Base-by-base conservation (phyloP, 1,140 invertebrate genomes). In the Achatina immaculata region DNA sequence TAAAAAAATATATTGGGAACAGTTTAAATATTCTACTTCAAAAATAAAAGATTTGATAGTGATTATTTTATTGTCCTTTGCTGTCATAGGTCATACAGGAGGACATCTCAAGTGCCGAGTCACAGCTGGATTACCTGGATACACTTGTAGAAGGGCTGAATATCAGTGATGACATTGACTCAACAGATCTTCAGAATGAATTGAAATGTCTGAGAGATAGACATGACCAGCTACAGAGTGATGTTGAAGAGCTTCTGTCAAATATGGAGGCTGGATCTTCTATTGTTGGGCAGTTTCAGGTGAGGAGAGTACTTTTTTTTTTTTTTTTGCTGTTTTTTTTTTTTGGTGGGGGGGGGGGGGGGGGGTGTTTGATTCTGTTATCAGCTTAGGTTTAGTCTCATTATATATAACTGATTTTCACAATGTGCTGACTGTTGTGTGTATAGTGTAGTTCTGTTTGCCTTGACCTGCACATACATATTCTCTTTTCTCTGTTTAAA, bases 241-340 rank as follows among this genome's bases (percentile, higher is more conserved):
- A 95, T 89, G 89, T 97, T 6, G 94, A 95, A 71, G 95, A 96
- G 84, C 93, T 96, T 14, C 95, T 95, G 77, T 94, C 94, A 68
- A 94, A 95, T 83, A 92, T 98, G 62, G 96, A 98, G 85, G 95
- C 95, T 24, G 96, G 96, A 0, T 95, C 96, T 0, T 95, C 95
- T 36, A 83, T 88, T 77, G 84, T 88, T 36, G 84, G 77, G 21
- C 21, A 96, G 95, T 31, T 94, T 96, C 45, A 94, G 95, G 28
- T 95, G 95, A 75, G 82, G 85, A 92, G 94, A 14, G n/a, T n/a
- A n/a, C n/a, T n/a, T n/a, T n/a, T n/a, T n/a, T n/a, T n/a, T n/a
- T n/a, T n/a, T n/a, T 51, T 55, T 69, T 83, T 96, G 21, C 75
- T 62, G 58, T 28, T 34, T 28, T n/a, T 68, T 68, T 11, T 11